Percentiles rank a stretch among this genome's conserved stretches.
These are phyloP conservation scores for Celastrina argiolus DNA, from an alignment of 2,888 invertebrate species.

Conservation along the genomic window DNA sequence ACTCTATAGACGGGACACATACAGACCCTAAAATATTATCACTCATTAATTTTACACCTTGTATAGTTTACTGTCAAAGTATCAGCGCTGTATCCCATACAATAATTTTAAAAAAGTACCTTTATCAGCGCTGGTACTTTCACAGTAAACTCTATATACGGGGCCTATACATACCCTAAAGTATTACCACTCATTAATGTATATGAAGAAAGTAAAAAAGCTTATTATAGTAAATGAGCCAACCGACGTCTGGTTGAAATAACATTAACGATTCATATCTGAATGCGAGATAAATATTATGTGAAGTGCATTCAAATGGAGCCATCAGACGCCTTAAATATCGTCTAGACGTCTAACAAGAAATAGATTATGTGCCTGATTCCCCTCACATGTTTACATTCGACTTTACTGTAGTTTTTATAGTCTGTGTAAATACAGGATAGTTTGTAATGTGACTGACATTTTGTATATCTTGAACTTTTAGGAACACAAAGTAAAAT, in stretches of 20 bases:
- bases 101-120: too few relatives aligned
- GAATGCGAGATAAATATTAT: background rate
- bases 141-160: too few relatives aligned
- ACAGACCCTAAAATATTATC: too few relatives aligned
- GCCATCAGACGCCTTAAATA: conserved; percentile 17
- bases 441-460: background rate
- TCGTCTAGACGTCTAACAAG: conserved; percentile 13
- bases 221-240: background rate
- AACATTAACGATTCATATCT: background rate
- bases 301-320: conserved; percentile 10
- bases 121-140: too few relatives aligned
- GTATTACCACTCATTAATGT: too few relatives aligned
- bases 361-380: background rate
- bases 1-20: too few relatives aligned
- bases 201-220: background rate
- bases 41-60: too few relatives aligned
- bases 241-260: background rate
- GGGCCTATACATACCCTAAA: too few relatives aligned
- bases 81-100: too few relatives aligned
- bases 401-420: background rate
- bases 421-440: background rate
- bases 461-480: background rate
- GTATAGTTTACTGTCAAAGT: too few relatives aligned
- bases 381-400: conserved; percentile 3
- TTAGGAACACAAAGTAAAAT: background rate